A percentile compares a stretch with the other conserved stretches of the same genome.
phyloP scores from a whole-genome alignment of 2,113 vertebrate species.

The Eclectus roratus region DNA sequence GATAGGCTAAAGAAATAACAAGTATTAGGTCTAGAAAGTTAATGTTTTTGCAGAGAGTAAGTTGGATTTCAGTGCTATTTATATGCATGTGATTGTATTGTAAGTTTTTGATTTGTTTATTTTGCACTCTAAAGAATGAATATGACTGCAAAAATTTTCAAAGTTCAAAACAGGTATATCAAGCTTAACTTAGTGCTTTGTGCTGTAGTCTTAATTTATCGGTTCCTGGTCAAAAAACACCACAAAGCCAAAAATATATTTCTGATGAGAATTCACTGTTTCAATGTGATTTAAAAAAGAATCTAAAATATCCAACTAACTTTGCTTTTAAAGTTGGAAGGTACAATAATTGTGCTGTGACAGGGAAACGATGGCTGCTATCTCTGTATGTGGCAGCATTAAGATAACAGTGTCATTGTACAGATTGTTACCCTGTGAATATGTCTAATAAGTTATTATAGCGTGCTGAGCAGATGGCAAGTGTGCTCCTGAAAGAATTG shows the following conservation, averaged over 20 bases:
- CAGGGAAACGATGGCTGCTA: conserved; percentile 56
- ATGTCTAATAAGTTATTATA: conserved; percentile 84
- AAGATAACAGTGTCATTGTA: conserved; percentile 79
- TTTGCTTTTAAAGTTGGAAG: conserved; percentile 38
- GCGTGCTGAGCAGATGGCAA: conserved; percentile 90
- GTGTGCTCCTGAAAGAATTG: conserved; percentile 82
- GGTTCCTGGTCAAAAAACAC: background rate
- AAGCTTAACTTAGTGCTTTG: background rate
- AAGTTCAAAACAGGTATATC: background rate
- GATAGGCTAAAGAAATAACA: background rate
- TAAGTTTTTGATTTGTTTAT: background rate
- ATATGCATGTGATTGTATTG: background rate
- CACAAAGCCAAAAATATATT: background rate
- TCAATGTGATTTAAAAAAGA: background rate
- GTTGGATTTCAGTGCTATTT: background rate
- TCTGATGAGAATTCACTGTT: background rate
- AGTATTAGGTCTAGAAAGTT: background rate
- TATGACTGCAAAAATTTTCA: background rate
- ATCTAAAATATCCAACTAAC: conserved; percentile 35
- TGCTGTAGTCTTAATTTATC: background rate
- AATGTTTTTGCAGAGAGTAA: background rate
- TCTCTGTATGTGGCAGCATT: conserved; percentile 75
- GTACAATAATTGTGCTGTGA: conserved; percentile 51
- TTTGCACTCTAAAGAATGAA: background rate
- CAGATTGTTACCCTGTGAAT: conserved; percentile 82